Evolutionary conservation across 2,888 invertebrate genomes (phyloP).

Genomic region (Stenichneumon culpator): DNA sequence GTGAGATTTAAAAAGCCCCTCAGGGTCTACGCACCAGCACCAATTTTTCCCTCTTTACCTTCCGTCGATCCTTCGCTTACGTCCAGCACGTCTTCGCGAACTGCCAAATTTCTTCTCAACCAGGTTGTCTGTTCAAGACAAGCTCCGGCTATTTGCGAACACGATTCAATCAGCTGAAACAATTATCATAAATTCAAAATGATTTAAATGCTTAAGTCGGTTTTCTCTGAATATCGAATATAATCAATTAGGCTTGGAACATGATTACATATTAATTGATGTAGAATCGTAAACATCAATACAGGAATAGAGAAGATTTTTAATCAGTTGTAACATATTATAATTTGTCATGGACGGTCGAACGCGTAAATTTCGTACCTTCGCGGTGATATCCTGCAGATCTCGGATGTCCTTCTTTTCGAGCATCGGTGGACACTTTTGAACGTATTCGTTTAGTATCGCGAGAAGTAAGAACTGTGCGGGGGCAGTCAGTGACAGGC

Average conservation of each 20-base stretch:
- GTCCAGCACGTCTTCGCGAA: conserved; percentile 89
- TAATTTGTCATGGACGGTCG: not conserved
- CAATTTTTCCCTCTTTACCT: conserved; percentile 81
- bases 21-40: conserved; percentile 76
- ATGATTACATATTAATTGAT: not conserved
- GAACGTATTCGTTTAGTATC: conserved; percentile 93
- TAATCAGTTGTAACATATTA: not conserved
- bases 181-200: too few relatives aligned
- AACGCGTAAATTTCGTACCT: conserved; percentile 84
- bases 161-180: conserved; percentile 90
- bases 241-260: not conserved
- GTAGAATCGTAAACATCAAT: conserved; percentile 36
- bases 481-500: conserved; percentile 90
- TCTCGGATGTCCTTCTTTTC: conserved; percentile 94
- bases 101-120: conserved; percentile 93
- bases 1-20: conserved; percentile 2
- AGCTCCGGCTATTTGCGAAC: conserved; percentile 95
- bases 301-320: conserved; percentile 5
- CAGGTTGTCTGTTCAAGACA: conserved; percentile 96
- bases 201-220: not conserved
- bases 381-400: conserved; percentile 91
- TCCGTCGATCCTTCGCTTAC: conserved; percentile 83
- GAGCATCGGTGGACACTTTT: conserved; percentile 91
- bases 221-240: not conserved
- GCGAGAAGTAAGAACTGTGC: conserved; percentile 93